phyloP scores from a whole-genome alignment of 2,797 vertebrate genomes.

The Aphelocoma californica region DNA sequence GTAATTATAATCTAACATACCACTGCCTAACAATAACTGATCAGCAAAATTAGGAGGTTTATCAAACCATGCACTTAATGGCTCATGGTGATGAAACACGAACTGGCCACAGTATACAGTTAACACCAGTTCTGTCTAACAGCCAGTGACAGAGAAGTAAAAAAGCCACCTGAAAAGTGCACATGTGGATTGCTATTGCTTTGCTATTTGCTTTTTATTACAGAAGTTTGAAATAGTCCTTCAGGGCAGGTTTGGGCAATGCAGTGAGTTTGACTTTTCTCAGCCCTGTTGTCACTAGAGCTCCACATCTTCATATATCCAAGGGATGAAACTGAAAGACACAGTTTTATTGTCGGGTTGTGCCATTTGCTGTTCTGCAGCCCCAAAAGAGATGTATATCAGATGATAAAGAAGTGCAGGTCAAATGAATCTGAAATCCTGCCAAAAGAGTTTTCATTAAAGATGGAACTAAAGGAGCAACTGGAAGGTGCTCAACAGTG shows the following conservation, averaged over 20 bases:
- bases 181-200: not conserved
- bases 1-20: not conserved
- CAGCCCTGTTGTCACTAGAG: not conserved
- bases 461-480: not conserved
- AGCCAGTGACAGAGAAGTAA: not conserved
- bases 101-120: not conserved
- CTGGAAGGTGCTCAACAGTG: not conserved
- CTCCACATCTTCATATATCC: accelerated
- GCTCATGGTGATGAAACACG: not conserved
- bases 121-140: not conserved
- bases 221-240: not conserved
- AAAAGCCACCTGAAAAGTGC: not conserved
- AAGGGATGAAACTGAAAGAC: not conserved
- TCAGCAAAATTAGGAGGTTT: not conserved
- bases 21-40: not conserved
- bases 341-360: not conserved
- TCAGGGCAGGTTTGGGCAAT: not conserved
- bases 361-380: not conserved
- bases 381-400: not conserved
- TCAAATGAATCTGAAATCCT: not conserved
- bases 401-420: not conserved
- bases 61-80: not conserved
- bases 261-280: not conserved
- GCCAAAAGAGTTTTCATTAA: not conserved
- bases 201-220: not conserved